Percentiles rank a stretch among this genome's conserved stretches.
Conservation (phyloP, 1,140 invertebrate genomes). For the Colletes gigas region DNA sequence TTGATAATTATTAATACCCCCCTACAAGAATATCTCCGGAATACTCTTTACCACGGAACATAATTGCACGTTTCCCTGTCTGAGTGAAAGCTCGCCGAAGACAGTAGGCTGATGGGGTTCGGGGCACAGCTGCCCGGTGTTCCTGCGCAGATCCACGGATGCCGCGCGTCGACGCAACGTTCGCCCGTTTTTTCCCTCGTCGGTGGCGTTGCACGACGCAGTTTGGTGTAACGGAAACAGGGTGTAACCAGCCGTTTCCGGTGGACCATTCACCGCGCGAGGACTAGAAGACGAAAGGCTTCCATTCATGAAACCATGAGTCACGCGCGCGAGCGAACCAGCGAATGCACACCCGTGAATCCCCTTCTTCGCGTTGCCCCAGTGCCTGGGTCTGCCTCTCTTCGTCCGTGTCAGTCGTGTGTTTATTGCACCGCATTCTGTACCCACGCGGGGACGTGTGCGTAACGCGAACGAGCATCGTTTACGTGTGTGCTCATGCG, state of each 20-base stretch:
- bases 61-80: too few relatives aligned
- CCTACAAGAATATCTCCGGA: too few relatives aligned
- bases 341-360: conserved; percentile 51
- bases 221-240: conserved; percentile 72
- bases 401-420: conserved; percentile 13
- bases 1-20: too few relatives aligned
- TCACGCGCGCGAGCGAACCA: conserved; percentile 58
- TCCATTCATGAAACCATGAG: conserved; percentile 76
- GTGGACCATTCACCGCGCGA: conserved; percentile 74
- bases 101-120: too few relatives aligned
- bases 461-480: neutral
- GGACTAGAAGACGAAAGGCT: conserved; percentile 70
- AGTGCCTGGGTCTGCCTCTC: conserved; percentile 15
- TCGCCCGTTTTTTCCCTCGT: neutral
- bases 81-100: too few relatives aligned
- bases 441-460: neutral
- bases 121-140: too few relatives aligned
- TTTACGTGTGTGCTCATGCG: neutral
- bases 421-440: conserved; percentile 45
- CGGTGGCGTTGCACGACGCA: conserved; percentile 50
- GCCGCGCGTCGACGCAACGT: conserved; percentile 3
- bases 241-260: conserved; percentile 76
- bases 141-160: neutral
- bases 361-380: conserved; percentile 40
- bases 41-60: too few relatives aligned